phyloP scores from a whole-genome alignment of 1,140 invertebrate genomes.

The Mya arenaria region DNA sequence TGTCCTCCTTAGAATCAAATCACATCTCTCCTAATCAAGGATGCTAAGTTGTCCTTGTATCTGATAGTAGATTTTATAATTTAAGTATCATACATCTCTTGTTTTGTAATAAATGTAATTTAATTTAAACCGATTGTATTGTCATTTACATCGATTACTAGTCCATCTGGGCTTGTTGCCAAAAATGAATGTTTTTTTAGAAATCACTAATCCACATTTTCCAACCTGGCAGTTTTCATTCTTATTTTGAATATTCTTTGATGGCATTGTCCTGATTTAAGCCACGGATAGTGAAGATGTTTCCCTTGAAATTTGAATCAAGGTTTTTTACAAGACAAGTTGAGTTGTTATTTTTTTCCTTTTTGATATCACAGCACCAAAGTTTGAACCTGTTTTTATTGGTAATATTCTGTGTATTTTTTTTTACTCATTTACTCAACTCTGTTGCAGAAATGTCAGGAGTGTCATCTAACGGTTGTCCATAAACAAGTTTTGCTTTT shows the following conservation, averaged over 20 bases:
- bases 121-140: constrained; percentile 7
- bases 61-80: constrained; percentile 18
- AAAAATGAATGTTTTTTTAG: not conserved
- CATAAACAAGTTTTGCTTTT: constrained; percentile 16
- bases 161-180: not conserved
- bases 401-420: too few species aligned
- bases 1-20: constrained; percentile 23
- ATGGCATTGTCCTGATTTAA: constrained; percentile 3
- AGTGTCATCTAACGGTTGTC: not conserved
- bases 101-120: constrained; percentile 29
- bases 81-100: not conserved
- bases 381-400: constrained; percentile 33
- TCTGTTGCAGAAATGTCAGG: constrained; percentile 6
- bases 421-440: too few species aligned
- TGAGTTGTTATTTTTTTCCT: constrained; percentile 7
- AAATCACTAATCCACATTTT: not conserved
- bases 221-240: not conserved
- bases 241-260: constrained; percentile 16
- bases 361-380: constrained; percentile 8
- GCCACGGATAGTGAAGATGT: not conserved
- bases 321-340: not conserved
- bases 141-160: not conserved
- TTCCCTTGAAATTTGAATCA: constrained; percentile 8
- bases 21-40: constrained; percentile 10
- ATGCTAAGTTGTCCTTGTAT: constrained; percentile 25